Percentiles rank a stretch among this genome's conserved stretches.
These are phyloP conservation scores for Branchinecta lindahli DNA, from an alignment of 1,140 invertebrate species.

Conservation along the genomic window DNA sequence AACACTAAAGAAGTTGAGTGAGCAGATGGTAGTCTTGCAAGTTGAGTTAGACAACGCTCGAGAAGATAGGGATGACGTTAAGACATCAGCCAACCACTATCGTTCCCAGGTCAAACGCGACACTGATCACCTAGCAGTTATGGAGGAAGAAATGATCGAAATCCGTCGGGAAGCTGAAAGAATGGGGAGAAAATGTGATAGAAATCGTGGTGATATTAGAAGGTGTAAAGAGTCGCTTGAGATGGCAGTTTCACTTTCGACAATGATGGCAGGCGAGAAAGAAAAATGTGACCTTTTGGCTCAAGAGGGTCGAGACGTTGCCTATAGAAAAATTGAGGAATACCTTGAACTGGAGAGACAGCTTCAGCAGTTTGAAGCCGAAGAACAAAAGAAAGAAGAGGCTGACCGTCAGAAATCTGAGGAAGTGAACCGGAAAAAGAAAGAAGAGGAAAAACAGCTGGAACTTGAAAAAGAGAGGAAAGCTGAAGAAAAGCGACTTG, in stretches of 20 bases:
- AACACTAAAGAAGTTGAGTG: background rate
- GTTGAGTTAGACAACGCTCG: no score
- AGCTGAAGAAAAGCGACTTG: conserved; percentile 11
- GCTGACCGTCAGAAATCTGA: background rate
- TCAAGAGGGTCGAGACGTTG: background rate
- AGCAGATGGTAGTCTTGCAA: background rate
- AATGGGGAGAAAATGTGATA: background rate
- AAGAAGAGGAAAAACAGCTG: conserved; percentile 11
- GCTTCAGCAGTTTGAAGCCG: background rate
- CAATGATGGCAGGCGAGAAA: background rate
- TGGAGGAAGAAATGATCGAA: background rate
- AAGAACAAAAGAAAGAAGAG: background rate
- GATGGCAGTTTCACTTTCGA: background rate
- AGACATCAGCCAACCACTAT: no score
- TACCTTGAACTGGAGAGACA: background rate
- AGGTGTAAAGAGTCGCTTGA: background rate
- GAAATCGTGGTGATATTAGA: background rate
- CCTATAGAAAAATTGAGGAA: background rate
- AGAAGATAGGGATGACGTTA: no score
- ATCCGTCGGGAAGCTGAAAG: background rate
- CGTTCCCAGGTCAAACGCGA: no score
- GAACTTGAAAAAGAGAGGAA: background rate
- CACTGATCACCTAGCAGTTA: background rate
- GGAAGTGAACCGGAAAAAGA: conserved; percentile 15
- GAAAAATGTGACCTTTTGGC: conserved; percentile 7